phyloP scores from a whole-genome alignment of 2,113 vertebrate species.

The Chauna torquata region DNA sequence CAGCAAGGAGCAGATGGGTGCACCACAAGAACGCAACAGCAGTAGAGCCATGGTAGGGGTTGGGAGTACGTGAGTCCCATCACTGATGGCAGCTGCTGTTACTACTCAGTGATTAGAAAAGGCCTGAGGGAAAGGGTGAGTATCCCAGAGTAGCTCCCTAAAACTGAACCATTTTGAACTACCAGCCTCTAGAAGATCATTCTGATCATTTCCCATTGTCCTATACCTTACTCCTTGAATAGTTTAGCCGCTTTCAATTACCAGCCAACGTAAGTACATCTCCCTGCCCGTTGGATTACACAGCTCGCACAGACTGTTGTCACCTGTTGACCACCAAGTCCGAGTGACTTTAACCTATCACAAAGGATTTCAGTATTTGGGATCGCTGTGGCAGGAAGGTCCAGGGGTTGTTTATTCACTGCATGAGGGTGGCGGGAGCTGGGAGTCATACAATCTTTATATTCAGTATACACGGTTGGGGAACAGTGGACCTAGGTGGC shows the following conservation, averaged over 20 bases:
- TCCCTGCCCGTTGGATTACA: fast-evolving
- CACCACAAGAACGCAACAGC: not conserved
- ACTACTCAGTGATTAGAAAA: not conserved
- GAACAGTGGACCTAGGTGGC: not conserved
- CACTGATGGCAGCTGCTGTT: not conserved
- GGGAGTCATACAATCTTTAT: not conserved
- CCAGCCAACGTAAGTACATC: not conserved
- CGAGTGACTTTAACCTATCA: not conserved
- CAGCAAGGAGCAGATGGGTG: not conserved
- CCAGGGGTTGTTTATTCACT: not conserved
- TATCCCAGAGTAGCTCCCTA: not conserved
- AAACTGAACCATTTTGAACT: not conserved
- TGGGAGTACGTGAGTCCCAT: not conserved
- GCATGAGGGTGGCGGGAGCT: not conserved
- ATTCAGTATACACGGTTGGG: not conserved
- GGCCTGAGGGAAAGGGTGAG: not conserved
- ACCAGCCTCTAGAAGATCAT: not conserved
- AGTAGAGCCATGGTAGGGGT: not conserved
- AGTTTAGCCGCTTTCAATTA: not conserved
- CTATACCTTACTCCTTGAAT: not conserved
- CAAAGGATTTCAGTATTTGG: not conserved
- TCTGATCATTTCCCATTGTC: not conserved
- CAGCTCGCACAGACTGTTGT: not conserved
- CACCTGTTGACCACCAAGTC: not conserved
- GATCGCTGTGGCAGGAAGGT: not conserved